Base-by-base conservation (phyloP, 92 coral and sea anemone genomes). In the Palythoa grandiflora region DNA sequence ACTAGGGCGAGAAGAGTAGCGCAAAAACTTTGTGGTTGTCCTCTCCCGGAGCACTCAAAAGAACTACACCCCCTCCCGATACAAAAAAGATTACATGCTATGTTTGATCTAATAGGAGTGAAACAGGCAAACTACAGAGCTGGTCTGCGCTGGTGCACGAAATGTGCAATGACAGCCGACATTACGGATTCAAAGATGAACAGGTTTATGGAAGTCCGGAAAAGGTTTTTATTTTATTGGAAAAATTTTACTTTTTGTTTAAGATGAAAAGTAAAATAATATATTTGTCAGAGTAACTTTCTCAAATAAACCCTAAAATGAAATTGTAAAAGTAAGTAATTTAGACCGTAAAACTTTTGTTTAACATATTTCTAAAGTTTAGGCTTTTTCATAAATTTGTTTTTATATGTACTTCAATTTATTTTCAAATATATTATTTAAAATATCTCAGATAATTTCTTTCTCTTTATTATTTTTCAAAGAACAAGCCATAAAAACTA, bases 121-220 rank as follows among this genome's bases (percentile, higher is more conserved):
- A 40, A 40, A 40, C 47, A 71, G 35, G 38, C 75, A 71, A 71
- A 36, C 37, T 71, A 71, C 37, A 71, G 44, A 71, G 75, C 75
- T 36, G 75, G 47, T 71, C 50, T 71, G 75, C 75, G 75, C 75
- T 71, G 75, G 75, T 71, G 75, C 15, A 38, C 75, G 20, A 71
- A 10, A 71, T 71, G 75, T 71, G 75, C 75, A 38, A 71, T 28
- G 48, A 21, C 75, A 71, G 75, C 44, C 6, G 75, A 21, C 75
- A 71, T 35, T 71, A 71, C 28, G 28, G 20, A 38, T 71, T 28
- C 0, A 35, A 71, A 71, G 9, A 71, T 71, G 75, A 71, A 47
- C 44, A 50, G 44, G 75, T 35, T 47, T 71, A 71, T 48, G 75
- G 36, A 71, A 35, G 19, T 71, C 75, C 44, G 20, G 75, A 71